These are phyloP conservation scores for Leptopilina drosophilae DNA, from an alignment of 2,888 invertebrate species.

Conservation along the genomic window DNA sequence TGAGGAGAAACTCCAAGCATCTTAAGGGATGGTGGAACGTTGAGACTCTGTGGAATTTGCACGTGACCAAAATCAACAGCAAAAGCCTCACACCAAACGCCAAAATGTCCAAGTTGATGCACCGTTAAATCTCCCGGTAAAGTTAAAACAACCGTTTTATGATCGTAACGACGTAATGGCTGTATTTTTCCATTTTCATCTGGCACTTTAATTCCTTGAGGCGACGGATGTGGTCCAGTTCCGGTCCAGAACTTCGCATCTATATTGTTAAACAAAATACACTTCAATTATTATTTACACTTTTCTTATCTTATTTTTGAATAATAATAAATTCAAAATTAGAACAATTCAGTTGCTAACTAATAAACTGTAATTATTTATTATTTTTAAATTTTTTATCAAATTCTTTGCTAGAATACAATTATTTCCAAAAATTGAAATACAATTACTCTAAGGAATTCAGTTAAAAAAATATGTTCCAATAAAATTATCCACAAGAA, in stretches of 20 bases:
- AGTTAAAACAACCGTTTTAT: constrained; percentile 92
- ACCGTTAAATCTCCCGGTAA: constrained; percentile 93
- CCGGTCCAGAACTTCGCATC: constrained; percentile 98
- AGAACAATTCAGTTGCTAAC: too few species aligned
- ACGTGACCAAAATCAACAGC: constrained; percentile 95
- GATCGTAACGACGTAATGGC: constrained; percentile 88
- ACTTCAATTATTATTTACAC: not conserved
- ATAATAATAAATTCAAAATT: too few species aligned
- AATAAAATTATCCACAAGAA: not conserved
- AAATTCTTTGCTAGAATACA: not conserved
- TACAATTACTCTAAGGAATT: too few species aligned
- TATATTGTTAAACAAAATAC: constrained; percentile 77
- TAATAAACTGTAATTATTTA: too few species aligned
- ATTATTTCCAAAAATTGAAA: too few species aligned
- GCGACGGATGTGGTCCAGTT: constrained; percentile 87
- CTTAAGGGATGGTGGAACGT: constrained; percentile 93
- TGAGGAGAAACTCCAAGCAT: constrained; percentile 96
- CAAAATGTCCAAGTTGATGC: constrained; percentile 95
- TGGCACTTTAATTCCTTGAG: constrained; percentile 90
- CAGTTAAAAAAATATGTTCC: too few species aligned
- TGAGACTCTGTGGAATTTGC: constrained; percentile 84
- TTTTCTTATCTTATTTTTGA: too few species aligned
- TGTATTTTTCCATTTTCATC: constrained; percentile 93
- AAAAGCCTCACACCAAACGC: constrained; percentile 95
- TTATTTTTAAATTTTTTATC: too few species aligned